Percentiles rank a stretch among this genome's conserved stretches.
Evolutionary conservation across 2,888 invertebrate genomes (phyloP).

Genomic region (Drosophila formosana): DNA sequence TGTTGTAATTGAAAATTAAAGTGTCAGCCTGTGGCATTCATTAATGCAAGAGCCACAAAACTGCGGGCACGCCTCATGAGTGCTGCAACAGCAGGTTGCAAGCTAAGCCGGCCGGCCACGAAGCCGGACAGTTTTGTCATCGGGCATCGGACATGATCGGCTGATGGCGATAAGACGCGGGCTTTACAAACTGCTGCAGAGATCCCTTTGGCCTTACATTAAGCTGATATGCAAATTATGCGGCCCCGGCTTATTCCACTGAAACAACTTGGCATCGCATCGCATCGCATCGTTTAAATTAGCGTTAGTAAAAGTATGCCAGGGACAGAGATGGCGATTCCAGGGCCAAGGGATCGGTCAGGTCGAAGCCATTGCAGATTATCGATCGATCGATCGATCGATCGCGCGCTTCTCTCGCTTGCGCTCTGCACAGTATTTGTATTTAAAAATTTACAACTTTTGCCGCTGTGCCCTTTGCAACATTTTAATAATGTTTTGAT

Average conservation of each 20-base stretch:
- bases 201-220: constrained; percentile 72
- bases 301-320: constrained; percentile 74
- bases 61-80: constrained; percentile 49
- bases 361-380: constrained; percentile 47
- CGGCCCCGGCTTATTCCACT: constrained; percentile 53
- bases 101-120: not conserved
- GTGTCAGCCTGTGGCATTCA: constrained; percentile 81
- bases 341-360: constrained; percentile 14
- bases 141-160: constrained; percentile 62
- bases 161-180: constrained; percentile 55
- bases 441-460: constrained; percentile 78
- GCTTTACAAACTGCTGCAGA: constrained; percentile 66
- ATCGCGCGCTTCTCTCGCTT: constrained; percentile 4
- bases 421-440: constrained; percentile 60
- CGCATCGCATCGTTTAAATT: constrained; percentile 69
- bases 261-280: constrained; percentile 52
- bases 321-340: constrained; percentile 48
- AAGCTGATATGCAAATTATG: constrained; percentile 80
- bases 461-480: constrained; percentile 44
- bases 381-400: constrained; percentile 59
- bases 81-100: not conserved
- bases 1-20: constrained; percentile 82
- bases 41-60: constrained; percentile 60
- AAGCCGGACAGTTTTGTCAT: constrained; percentile 73
- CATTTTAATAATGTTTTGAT: constrained; percentile 81